Percentiles rank a stretch among this genome's conserved stretches.
Conservation (phyloP, 2,797 vertebrate genomes). For the Ibycter americanus region DNA sequence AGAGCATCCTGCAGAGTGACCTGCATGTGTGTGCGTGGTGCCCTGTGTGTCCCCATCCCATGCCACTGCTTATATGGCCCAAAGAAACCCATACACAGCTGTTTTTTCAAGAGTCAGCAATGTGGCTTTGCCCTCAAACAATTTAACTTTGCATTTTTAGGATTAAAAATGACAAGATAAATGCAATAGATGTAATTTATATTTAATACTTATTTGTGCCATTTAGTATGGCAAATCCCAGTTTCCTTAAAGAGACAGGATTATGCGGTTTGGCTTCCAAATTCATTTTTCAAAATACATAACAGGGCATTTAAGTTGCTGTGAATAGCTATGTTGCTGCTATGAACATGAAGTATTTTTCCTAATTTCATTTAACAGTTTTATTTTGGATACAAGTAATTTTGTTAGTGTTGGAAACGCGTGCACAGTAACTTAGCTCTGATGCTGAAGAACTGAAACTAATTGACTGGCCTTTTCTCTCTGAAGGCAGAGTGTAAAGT, state of each 20-base stretch:
- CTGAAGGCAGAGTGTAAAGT: not conserved
- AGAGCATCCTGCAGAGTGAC: not conserved
- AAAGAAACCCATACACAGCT: not conserved
- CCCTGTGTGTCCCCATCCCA: not conserved
- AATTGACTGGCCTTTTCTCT: conserved; percentile 2
- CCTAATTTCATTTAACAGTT: conserved; percentile 58
- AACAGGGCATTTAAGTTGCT: not conserved
- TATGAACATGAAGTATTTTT: conserved; percentile 37
- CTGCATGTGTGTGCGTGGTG: rapidly evolving
- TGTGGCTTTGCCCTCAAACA: not conserved
- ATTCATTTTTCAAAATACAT: not conserved
- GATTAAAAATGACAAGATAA: not conserved
- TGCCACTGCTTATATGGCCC: not conserved
- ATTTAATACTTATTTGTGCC: not conserved
- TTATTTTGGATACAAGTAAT: conserved; percentile 62
- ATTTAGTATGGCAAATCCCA: not conserved
- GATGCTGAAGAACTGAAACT: not conserved
- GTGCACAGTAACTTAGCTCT: not conserved
- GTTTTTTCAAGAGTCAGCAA: not conserved
- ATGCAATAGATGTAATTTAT: not conserved
- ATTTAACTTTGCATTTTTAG: not conserved
- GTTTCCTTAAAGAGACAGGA: not conserved
- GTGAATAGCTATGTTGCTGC: not conserved
- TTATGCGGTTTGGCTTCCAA: not conserved
- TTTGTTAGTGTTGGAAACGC: conserved; percentile 53